Percentiles rank a stretch among this genome's conserved stretches.
phyloP scores from a whole-genome alignment of 2,888 invertebrate species.

The Peribatodes rhomboidaria region DNA sequence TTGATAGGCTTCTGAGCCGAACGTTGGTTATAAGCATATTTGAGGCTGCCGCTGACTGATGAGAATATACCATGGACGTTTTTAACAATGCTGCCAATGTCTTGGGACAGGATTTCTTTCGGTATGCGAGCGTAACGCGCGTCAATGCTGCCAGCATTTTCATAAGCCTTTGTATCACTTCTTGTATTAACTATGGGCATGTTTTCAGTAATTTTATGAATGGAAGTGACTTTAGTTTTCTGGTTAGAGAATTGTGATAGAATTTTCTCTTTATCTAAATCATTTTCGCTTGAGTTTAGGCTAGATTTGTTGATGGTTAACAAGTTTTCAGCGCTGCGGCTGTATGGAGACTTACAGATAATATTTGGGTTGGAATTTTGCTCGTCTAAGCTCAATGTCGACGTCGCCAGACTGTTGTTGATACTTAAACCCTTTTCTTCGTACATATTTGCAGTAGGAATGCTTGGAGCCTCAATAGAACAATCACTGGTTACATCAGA shows the following conservation, averaged over 20 bases:
- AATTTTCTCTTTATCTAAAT: conserved; percentile 69
- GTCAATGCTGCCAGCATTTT: conserved; percentile 55
- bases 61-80: conserved; percentile 84
- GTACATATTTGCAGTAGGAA: conserved; percentile 1
- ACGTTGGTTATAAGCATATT: conserved; percentile 76
- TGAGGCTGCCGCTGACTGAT: conserved; percentile 78
- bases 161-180: conserved; percentile 58
- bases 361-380: conserved; percentile 49
- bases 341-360: conserved; percentile 60
- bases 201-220: conserved; percentile 64
- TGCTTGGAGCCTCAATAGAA: conserved; percentile 35
- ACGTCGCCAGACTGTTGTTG: conserved; percentile 59
- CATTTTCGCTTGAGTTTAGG: conserved; percentile 54
- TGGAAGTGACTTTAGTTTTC: conserved; percentile 69
- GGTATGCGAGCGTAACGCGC: conserved; percentile 66
- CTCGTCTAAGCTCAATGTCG: conserved; percentile 71
- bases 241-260: conserved; percentile 69
- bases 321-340: conserved; percentile 77
- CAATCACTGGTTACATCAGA: conserved; percentile 32
- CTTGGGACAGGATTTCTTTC: conserved; percentile 77
- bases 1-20: conserved; percentile 63
- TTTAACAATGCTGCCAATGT: conserved; percentile 79
- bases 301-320: conserved; percentile 48
- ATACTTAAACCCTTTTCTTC: conserved; percentile 39
- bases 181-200: background rate